Percentiles rank a stretch among this genome's conserved stretches.
Conservation (phyloP, 1,140 invertebrate genomes). For the Arion vulgaris region DNA sequence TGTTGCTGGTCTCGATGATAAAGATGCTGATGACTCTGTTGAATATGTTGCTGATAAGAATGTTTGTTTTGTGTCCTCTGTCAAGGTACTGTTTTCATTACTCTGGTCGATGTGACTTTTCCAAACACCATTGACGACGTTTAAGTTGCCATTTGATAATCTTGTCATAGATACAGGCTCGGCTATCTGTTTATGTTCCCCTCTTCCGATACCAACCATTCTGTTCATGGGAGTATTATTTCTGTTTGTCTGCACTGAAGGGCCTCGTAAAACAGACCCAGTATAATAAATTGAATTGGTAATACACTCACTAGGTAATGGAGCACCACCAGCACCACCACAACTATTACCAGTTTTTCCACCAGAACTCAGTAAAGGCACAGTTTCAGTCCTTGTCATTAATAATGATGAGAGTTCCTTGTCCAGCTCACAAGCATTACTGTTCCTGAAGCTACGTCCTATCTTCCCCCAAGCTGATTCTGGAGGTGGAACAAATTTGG, state of each 20-base stretch:
- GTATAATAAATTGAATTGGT: background rate
- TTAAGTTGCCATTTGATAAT: background rate
- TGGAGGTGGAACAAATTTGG: background rate
- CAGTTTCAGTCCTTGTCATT: background rate
- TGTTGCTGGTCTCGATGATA: slow-evolving; percentile 1
- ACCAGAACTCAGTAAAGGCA: background rate
- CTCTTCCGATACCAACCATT: background rate
- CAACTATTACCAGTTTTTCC: background rate
- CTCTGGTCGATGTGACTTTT: background rate
- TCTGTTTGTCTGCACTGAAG: background rate
- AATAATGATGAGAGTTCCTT: background rate
- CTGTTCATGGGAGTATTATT: background rate
- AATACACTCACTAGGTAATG: no score
- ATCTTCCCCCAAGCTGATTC: slow-evolving; percentile 19
- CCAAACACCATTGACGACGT: background rate
- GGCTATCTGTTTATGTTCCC: background rate
- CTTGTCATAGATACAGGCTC: background rate
- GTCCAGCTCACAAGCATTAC: background rate
- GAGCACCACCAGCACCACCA: background rate
- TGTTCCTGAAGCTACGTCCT: slow-evolving; percentile 17
- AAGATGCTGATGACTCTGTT: background rate
- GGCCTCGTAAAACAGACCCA: background rate
- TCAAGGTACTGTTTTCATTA: background rate
- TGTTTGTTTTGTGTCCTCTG: background rate
- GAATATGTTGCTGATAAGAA: background rate